Conservation (phyloP, 1,140 invertebrate species). For the Drosophila bocqueti region DNA sequence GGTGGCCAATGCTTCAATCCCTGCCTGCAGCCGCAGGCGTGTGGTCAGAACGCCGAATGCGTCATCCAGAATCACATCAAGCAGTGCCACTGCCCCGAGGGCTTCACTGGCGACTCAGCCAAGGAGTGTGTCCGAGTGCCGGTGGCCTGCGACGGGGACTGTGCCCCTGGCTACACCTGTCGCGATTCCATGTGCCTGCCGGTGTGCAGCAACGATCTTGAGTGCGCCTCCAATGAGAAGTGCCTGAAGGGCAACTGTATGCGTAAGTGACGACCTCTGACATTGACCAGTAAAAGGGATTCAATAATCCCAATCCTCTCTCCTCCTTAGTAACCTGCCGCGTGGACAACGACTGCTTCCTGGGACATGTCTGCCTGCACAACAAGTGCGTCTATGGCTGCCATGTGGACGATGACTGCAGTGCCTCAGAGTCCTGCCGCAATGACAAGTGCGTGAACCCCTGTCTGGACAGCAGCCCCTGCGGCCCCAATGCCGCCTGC, state of each 20-base stretch:
- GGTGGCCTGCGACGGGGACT: slow-evolving; percentile 91
- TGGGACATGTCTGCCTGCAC: slow-evolving; percentile 94
- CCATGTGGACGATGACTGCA: slow-evolving; percentile 94
- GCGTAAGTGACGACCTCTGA: slow-evolving; percentile 86
- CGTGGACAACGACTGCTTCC: slow-evolving; percentile 95
- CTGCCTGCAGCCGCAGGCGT: slow-evolving; percentile 91
- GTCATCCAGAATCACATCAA: slow-evolving; percentile 91
- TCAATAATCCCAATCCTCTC: slow-evolving; percentile 53
- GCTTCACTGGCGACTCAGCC: slow-evolving; percentile 94
- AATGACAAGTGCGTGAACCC: slow-evolving; percentile 93
- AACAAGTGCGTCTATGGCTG: slow-evolving; percentile 95
- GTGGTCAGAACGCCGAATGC: slow-evolving; percentile 96
- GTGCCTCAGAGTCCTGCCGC: slow-evolving; percentile 91
- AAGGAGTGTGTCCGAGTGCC: slow-evolving; percentile 95
- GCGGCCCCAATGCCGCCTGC: slow-evolving; percentile 93
- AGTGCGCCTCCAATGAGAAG: slow-evolving; percentile 96
- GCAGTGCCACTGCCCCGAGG: slow-evolving; percentile 92
- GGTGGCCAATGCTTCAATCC: slow-evolving; percentile 94
- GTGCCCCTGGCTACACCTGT: slow-evolving; percentile 89
- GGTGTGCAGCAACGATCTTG: slow-evolving; percentile 90
- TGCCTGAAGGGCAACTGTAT: slow-evolving; percentile 93
- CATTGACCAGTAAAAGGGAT: background rate
- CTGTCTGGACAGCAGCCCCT: slow-evolving; percentile 89
- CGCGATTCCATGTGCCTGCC: slow-evolving; percentile 92
- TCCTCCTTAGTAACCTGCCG: slow-evolving; percentile 90